Base-by-base conservation (phyloP, 2,113 vertebrate genomes). In the Toxostoma redivivum region DNA sequence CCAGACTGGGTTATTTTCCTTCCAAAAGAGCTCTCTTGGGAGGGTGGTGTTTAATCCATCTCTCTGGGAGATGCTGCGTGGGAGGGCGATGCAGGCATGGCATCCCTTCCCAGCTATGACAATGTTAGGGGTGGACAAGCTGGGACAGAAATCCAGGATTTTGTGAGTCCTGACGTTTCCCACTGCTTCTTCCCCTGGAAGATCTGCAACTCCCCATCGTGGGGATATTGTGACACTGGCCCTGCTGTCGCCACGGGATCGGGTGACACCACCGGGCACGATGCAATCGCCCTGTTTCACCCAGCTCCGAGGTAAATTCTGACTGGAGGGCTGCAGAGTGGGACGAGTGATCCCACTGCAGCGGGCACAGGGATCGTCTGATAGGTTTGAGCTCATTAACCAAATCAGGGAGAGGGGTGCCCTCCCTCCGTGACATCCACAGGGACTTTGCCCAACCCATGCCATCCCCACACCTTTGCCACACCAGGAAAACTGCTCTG, bases 131-230 rank as follows among this genome's bases (percentile, higher is more conserved):
- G 28, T 27, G 89, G 35, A 33, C 47, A 62, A 47, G 13, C 38
- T 8, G 44, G 33, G 74, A 31, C n/a, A 72, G 42, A 73, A 69
- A 64, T 13, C 24, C 1, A 2, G 27, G 10, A 44, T 56, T 74
- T 53, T 28, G 21, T 22, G 66, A 89, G 22, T 53, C 53, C 44
- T 0, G 1, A 15, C 1, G 2, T 23, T 48, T 71, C 61, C 25
- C 2, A 3, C 17, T 12, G 61, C 15, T 76, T 35, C 66, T 80
- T 40, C 33, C 35, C 51, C 15, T 47, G 2, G 2, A 70, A 77
- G n/a, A 30, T 12, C 27, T 28, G 30, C 56, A 62, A 3, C 30
- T 48, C 28, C 38, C 3, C 2, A 0, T 1, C 4, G 12, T 0
- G 7, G 57, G 53, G 64, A 21, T 3, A 0, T 73, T 58, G 90